Conservation (phyloP, 2,113 vertebrate genomes). For the Muntiacus muntjak region DNA sequence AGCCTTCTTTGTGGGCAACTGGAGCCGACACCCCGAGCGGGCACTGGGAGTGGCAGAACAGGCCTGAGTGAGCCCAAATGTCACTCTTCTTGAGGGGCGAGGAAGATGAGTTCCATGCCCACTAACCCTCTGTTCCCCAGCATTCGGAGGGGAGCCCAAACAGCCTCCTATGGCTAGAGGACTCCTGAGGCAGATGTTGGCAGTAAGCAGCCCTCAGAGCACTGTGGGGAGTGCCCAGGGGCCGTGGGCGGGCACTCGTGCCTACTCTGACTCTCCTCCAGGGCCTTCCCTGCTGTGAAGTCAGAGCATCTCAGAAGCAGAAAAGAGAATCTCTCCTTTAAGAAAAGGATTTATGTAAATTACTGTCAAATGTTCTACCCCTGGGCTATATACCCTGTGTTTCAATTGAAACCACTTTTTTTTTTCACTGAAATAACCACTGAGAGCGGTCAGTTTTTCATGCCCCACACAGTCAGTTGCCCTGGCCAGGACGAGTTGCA, state of each 20-base stretch:
- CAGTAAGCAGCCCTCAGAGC: neutral
- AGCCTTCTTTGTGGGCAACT: fast-evolving
- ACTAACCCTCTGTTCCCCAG: neutral
- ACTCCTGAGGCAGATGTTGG: neutral
- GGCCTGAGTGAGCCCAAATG: neutral
- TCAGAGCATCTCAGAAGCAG: neutral
- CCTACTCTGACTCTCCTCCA: neutral
- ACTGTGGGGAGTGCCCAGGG: neutral
- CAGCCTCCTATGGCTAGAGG: neutral
- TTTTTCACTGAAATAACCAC: neutral
- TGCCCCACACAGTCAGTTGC: neutral
- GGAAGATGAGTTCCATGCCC: neutral
- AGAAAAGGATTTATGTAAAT: neutral
- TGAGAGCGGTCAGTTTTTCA: neutral
- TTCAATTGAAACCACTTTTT: neutral
- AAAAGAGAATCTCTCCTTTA: neutral
- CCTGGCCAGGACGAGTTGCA: neutral
- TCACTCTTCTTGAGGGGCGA: neutral
- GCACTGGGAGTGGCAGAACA: neutral
- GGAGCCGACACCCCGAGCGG: neutral
- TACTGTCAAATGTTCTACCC: neutral
- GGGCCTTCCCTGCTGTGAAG: neutral
- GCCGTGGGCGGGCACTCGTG: fast-evolving
- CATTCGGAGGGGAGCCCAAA: neutral
- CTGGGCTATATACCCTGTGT: neutral